These are phyloP conservation scores for Epinotia brunnichana DNA, from an alignment of 2,888 invertebrate genomes.

Conservation along the genomic window DNA sequence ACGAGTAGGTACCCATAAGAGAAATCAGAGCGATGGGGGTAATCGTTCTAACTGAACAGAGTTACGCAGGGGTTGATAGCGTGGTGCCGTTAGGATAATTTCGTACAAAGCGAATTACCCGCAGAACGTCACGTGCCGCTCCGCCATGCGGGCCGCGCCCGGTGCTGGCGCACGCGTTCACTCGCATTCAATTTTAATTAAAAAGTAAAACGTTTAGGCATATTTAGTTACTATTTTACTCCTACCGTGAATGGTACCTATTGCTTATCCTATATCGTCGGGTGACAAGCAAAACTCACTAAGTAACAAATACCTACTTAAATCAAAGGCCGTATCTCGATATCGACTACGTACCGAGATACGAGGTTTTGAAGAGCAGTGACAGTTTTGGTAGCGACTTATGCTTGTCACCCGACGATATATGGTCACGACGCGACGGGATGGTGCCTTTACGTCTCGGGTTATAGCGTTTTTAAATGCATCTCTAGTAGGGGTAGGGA, in stretches of 20 bases:
- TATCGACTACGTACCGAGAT: too few relatives aligned
- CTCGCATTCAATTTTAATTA: conserved; percentile 46
- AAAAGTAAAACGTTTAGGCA: conserved; percentile 47
- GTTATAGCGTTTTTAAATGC: too few relatives aligned
- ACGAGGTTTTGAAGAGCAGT: too few relatives aligned
- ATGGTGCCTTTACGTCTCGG: too few relatives aligned
- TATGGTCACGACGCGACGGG: not conserved
- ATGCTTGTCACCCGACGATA: too few relatives aligned
- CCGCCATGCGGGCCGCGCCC: conserved; percentile 57
- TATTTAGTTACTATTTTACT: not conserved
- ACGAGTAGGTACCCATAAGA: not conserved
- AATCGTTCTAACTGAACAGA: conserved; percentile 58
- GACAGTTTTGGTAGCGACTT: too few relatives aligned
- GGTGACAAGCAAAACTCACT: too few relatives aligned
- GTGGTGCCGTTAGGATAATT: conserved; percentile 42
- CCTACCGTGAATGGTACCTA: not conserved
- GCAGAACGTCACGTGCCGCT: conserved; percentile 65
- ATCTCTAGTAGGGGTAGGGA: too few relatives aligned
- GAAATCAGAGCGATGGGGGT: conserved; percentile 75
- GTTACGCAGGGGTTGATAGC: conserved; percentile 66
- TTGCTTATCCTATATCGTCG: not conserved
- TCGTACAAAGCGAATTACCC: conserved; percentile 45
- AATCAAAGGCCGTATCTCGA: too few relatives aligned
- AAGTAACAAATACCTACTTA: too few relatives aligned
- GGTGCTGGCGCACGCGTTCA: conserved; percentile 46